These are phyloP conservation scores for Thermophis baileyi DNA, from an alignment of 2,113 vertebrate species.

Conservation along the genomic window DNA sequence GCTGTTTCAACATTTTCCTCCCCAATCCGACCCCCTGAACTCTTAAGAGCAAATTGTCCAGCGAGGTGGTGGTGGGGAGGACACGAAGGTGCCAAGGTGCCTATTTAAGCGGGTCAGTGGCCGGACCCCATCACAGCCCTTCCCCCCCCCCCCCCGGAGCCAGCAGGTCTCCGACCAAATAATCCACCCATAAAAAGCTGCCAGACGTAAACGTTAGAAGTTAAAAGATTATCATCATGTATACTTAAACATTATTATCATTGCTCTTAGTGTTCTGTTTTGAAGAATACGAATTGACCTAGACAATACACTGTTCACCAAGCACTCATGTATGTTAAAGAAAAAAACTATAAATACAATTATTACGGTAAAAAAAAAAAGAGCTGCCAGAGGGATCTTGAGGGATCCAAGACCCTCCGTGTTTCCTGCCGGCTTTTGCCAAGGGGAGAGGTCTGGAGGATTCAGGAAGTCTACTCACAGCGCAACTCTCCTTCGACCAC, in stretches of 20 bases:
- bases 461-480: conserved; percentile 32
- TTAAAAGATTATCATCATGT: too few relatives aligned
- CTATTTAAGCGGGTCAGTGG: neutral
- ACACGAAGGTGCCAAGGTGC: neutral
- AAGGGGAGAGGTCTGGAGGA: neutral
- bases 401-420: conserved; percentile 1
- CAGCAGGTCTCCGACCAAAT: conserved; percentile 18
- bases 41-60: conserved; percentile 17
- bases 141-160: neutral
- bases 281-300: too few relatives aligned
- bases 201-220: too few relatives aligned
- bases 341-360: too few relatives aligned
- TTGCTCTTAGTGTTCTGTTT: too few relatives aligned
- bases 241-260: too few relatives aligned
- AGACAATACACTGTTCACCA: too few relatives aligned
- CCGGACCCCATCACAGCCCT: neutral
- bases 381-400: neutral
- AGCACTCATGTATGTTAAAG: too few relatives aligned
- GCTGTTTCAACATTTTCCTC: neutral
- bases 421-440: conserved; percentile 30
- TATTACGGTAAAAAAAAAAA: neutral
- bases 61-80: rapidly evolving
- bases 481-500: conserved; percentile 23
- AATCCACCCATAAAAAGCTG: neutral
- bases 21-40: neutral